These are phyloP conservation scores for Toxotes chatareus DNA, from an alignment of 2,113 vertebrate species.

Conservation along the genomic window DNA sequence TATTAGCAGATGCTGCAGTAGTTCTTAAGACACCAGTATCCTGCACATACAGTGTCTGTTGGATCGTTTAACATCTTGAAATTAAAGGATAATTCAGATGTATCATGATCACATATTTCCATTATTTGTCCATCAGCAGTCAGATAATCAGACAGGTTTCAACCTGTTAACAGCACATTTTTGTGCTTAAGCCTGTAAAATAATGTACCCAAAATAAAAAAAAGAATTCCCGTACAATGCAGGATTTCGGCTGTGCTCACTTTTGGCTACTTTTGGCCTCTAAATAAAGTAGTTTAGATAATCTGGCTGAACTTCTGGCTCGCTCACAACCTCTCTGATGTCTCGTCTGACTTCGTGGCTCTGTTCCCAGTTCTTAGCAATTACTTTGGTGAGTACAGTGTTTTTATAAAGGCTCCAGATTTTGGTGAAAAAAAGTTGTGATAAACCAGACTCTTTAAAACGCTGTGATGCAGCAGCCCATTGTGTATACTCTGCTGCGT, in stretches of 20 bases:
- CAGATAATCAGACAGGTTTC: not conserved
- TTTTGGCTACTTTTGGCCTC: not conserved
- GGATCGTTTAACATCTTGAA: too few relatives aligned
- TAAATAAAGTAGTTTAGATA: constrained; percentile 31
- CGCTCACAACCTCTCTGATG: constrained; percentile 1
- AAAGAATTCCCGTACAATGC: not conserved
- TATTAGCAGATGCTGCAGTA: too few relatives aligned
- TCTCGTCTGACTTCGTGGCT: not conserved
- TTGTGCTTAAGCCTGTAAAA: too few relatives aligned
- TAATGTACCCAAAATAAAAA: too few relatives aligned
- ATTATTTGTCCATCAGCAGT: not conserved
- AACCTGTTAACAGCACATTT: not conserved
- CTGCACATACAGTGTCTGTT: too few relatives aligned
- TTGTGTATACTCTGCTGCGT: not conserved
- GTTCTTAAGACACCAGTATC: too few relatives aligned
- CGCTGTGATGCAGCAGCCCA: not conserved
- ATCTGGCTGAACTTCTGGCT: constrained; percentile 1
- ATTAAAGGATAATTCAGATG: not conserved
- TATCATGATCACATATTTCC: not conserved
- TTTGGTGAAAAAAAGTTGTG: not conserved
- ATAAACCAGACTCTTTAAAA: not conserved
- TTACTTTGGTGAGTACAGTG: constrained; percentile 7
- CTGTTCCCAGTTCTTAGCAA: constrained; percentile 1
- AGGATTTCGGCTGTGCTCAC: not conserved
- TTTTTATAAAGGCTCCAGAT: constrained; percentile 13